Percentiles rank a stretch among this genome's conserved stretches.
These are phyloP conservation scores for Sebastes fasciatus DNA, from an alignment of 2,113 vertebrate species.

Conservation along the genomic window DNA sequence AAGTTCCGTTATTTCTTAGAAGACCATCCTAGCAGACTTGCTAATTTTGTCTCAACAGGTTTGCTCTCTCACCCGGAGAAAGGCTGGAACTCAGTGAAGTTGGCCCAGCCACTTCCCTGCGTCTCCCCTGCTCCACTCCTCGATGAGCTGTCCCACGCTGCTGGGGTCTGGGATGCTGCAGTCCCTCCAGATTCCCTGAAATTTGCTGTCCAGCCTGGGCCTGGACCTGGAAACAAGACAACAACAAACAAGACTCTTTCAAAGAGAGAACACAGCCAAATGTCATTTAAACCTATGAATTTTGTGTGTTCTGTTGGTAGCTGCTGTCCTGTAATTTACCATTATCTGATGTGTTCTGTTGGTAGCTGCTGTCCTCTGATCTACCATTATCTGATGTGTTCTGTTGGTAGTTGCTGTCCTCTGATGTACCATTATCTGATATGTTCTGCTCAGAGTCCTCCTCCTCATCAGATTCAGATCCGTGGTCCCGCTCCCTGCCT, in stretches of 20 bases:
- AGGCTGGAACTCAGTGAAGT: conserved; percentile 93
- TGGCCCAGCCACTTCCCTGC: conserved; percentile 91
- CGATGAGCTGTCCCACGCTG: conserved; percentile 84
- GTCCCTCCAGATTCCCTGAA: conserved; percentile 85
- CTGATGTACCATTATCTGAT: conserved; percentile 54
- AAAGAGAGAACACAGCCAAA: too few species aligned
- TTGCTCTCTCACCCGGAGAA: conserved; percentile 89
- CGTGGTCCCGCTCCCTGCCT: conserved; percentile 79
- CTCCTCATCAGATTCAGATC: conserved; percentile 82
- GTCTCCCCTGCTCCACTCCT: conserved; percentile 50
- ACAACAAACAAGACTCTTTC: neutral
- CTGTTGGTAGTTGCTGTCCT: conserved; percentile 57
- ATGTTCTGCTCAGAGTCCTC: conserved; percentile 60
- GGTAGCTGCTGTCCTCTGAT: too few species aligned
- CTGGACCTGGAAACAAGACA: conserved; percentile 80
- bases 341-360: too few species aligned
- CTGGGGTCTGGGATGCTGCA: conserved; percentile 76
- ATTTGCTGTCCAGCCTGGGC: conserved; percentile 85
- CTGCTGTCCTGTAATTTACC: too few species aligned
- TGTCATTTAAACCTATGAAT: too few species aligned
- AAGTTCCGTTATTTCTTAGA: neutral
- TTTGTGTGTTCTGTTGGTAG: too few species aligned
- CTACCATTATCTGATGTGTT: neutral
- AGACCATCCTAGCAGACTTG: neutral
- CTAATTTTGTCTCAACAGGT: neutral